Evolutionary conservation across 2,888 invertebrate genomes (phyloP), one percentile per base, ranked within the genome.

Genomic region (Asteroscopus sphinx): DNA sequence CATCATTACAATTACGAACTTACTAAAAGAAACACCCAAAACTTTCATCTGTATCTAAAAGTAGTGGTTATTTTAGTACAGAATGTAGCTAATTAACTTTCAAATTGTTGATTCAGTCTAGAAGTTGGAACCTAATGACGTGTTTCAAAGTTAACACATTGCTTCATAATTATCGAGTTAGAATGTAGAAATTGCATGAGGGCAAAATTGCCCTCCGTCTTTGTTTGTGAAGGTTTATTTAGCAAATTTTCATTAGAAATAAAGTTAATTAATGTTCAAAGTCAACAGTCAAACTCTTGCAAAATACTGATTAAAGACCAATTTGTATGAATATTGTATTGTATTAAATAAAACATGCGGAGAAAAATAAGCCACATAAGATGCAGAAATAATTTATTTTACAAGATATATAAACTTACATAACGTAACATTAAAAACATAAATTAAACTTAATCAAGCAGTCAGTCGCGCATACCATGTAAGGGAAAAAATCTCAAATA

Each of bases 401-500:
- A 58, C 28, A 46, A 58, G 64, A 63, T 59, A 78, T 54, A 68
- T 77, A 58, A 75, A 74, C 71, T 55, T 44, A 69, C 15, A 48
- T 68, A 73, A 69, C 53, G 62, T 76, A 76, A 75, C 68, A 60
- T 54, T 47, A 53, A 26, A 41, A 60, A 71, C 40, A 60, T 62
- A 60, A 62, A 49, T 67, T 62, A 62, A 49, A 69, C 48, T 21
- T 75, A 67, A 70, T 58, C 45, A 62, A 68, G 55, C 63, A 81
- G 84, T 86, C 86, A 87, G 84, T 85, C 85, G 84, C 84, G 77
- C 80, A 70, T 74, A 57, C 59, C 72, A 72, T 59, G 63, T 66
- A 30, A 28, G 61, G 65, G 67, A 65, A 53, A n/a, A 48, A 57
- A 74, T 56, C 12, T 56, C 0, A 61, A 53, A 54, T 25, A 73